Base-by-base conservation (phyloP, 23 tunicate genomes). In the Halocynthia roretzi region DNA sequence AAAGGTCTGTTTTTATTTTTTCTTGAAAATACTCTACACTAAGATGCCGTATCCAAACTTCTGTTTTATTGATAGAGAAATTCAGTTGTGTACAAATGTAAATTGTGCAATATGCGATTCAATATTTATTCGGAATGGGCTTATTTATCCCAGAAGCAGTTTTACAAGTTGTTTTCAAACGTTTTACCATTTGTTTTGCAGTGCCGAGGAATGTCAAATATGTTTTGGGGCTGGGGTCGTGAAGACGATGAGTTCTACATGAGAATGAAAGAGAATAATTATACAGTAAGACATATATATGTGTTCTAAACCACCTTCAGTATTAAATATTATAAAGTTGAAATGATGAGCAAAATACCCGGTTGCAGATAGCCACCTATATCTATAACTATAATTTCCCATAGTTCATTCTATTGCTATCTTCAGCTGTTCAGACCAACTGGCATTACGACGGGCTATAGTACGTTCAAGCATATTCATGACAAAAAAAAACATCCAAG, bases 221-320 rank as follows among this genome's bases (percentile, higher is more conserved):
- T 70, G 14, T 93, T 93, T 65, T 93, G 98, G 98, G 98, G 98
- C 6, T 93, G 98, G 98, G 98, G 98, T 15, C 79, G 98, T 19
- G 98, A 93, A 66, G 98, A 93, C 72, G 98, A 93, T 83, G 98
- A 93, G 57, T 71, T 93, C 12, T 93, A 73, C 71, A 57, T 87
- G 77, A 83, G 98, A 53, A 87, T 87, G 73, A 87, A 77, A 76
- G 90, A 87, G 55, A 82, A 92, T 62, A 62, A 79, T 12, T 74
- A 86, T 18, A 85, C 77, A 19, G 96, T 89, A 53, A 82, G 80
- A 31, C 44, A 31, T 31, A 31, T 31, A 31, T 31, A 31, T 31
- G 44, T 4, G 44, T 31, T 31, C 44, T 31, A 31, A 1, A 31
- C 44, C 44, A 31, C 44, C 44, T 0, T 31, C 44, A 31, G 44